Evolutionary conservation across 92 coral and sea anemone genomes (phyloP).

Genomic region (Ricordea florida): DNA sequence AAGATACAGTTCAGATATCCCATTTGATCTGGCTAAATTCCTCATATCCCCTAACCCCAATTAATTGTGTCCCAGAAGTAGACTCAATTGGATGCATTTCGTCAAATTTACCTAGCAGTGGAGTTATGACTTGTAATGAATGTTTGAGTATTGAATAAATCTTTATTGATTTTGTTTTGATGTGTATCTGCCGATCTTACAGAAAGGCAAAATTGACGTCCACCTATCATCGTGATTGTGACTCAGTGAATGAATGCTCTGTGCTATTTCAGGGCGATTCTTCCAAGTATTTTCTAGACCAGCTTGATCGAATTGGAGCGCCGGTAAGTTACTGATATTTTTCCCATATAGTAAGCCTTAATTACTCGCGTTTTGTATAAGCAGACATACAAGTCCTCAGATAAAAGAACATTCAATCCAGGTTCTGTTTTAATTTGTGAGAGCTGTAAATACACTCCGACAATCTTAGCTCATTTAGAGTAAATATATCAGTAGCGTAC

Average conservation of each 20-base stretch:
- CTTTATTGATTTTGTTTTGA: neutral
- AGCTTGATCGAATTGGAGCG: constrained; percentile 90
- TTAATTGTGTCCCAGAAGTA: neutral
- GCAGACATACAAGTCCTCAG: no score
- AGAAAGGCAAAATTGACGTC: constrained; percentile 12
- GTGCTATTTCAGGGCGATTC: constrained; percentile 91
- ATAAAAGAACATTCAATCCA: constrained; percentile 19
- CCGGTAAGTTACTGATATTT: constrained; percentile 80
- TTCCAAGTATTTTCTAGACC: constrained; percentile 93
- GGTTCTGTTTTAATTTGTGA: neutral
- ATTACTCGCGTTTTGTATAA: neutral
- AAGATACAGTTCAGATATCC: constrained; percentile 3
- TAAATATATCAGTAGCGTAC: neutral
- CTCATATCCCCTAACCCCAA: neutral
- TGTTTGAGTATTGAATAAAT: neutral
- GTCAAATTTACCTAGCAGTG: neutral
- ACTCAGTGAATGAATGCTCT: constrained; percentile 6
- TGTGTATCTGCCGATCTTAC: neutral
- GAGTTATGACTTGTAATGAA: neutral
- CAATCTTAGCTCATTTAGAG: neutral
- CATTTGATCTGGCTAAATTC: neutral
- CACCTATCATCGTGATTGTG: constrained; percentile 11
- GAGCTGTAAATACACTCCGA: neutral
- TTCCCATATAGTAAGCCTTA: neutral
- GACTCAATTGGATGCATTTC: neutral